Evolutionary conservation across 1,140 invertebrate genomes (phyloP).

Genomic region (Leptinotarsa undecemlineata): DNA sequence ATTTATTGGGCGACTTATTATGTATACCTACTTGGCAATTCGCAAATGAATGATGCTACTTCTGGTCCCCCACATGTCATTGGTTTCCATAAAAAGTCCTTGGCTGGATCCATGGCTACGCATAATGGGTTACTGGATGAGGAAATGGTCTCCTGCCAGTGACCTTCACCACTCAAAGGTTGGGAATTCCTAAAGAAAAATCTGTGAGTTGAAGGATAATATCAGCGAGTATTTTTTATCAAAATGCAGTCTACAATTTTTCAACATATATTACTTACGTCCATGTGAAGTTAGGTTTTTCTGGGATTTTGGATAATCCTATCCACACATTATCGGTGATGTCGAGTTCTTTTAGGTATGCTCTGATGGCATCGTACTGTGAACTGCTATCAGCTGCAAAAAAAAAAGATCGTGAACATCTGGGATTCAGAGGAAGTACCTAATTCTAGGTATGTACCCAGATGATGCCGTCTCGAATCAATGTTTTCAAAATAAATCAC

Average conservation of each 20-base stretch:
- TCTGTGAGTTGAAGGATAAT: no score
- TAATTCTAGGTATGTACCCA: no score
- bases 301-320: constrained; percentile 68
- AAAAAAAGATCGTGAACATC: constrained; percentile 34
- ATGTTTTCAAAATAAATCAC: no score
- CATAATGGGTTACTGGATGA: constrained; percentile 57
- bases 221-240: background rate
- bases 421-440: no score
- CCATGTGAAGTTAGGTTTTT: constrained; percentile 71
- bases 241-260: background rate
- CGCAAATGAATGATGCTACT: constrained; percentile 73
- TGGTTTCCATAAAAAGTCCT: constrained; percentile 72
- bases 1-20: background rate
- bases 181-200: constrained; percentile 53
- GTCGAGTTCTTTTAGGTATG: constrained; percentile 74
- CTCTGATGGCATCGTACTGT: constrained; percentile 73
- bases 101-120: constrained; percentile 69
- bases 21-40: constrained; percentile 66
- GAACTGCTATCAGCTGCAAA: constrained; percentile 72
- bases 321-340: constrained; percentile 75
- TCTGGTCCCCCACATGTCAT: constrained; percentile 72
- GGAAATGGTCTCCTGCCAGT: constrained; percentile 64
- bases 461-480: no score
- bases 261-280: constrained; percentile 62
- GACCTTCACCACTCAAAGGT: constrained; percentile 64